Percentiles rank a stretch among this genome's conserved stretches.
Evolutionary conservation across 1,140 invertebrate species (phyloP).

Genomic region (Protaetia brevitarsis): DNA sequence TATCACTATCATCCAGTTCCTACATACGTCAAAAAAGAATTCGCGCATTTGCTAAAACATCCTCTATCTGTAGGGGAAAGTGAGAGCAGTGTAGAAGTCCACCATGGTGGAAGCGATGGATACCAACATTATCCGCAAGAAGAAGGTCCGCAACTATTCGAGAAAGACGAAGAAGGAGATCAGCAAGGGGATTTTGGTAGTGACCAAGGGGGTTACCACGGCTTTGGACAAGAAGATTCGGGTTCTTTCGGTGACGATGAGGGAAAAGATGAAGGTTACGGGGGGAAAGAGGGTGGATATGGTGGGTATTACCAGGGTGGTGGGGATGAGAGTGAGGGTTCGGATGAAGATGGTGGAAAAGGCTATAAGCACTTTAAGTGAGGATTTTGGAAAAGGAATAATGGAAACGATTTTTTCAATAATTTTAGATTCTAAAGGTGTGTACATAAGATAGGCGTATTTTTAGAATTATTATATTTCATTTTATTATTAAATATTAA

Average conservation of each 20-base stretch:
- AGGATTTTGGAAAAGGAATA: too few relatives aligned
- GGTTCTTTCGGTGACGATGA: not conserved
- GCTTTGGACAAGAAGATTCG: not conserved
- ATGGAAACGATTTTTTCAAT: too few relatives aligned
- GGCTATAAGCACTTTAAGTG: too few relatives aligned
- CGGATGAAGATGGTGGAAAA: not conserved
- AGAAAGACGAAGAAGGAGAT: not conserved
- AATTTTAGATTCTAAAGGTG: too few relatives aligned
- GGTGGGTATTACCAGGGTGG: not conserved
- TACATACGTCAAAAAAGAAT: constrained; percentile 63
- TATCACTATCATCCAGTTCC: constrained; percentile 64
- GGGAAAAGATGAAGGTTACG: not conserved
- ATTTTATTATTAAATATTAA: not conserved
- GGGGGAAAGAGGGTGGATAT: not conserved
- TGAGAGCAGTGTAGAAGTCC: constrained; percentile 34
- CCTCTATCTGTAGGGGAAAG: constrained; percentile 60
- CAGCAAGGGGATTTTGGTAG: not conserved
- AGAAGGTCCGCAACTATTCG: not conserved
- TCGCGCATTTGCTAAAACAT: constrained; percentile 59
- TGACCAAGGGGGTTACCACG: not conserved
- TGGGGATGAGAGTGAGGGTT: not conserved
- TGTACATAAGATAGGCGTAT: too few relatives aligned
- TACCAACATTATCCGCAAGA: constrained; percentile 8
- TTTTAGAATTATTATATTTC: too few relatives aligned
- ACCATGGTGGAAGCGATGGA: constrained; percentile 37